Percentiles rank a stretch among this genome's conserved stretches.
Evolutionary conservation across 2,888 invertebrate species (phyloP).

Genomic region (Periphyllus acericola): DNA sequence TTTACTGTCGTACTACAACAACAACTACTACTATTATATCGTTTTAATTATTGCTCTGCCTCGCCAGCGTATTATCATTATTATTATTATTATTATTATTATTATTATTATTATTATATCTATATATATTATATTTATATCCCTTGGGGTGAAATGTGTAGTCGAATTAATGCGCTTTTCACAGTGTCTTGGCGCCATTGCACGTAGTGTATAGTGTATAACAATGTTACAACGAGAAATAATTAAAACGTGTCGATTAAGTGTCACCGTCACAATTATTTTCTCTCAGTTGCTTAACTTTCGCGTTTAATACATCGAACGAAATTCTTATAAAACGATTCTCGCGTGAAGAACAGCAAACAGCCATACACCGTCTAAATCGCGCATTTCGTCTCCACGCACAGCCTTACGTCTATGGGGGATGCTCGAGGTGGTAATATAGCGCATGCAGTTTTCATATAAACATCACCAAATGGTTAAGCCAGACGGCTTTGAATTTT

Average conservation of each 20-base stretch:
- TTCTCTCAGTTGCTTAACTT: not conserved
- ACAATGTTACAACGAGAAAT: slow-evolving; percentile 1
- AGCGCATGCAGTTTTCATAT: no score
- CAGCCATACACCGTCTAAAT: no score
- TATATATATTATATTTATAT: no score
- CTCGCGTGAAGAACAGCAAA: no score
- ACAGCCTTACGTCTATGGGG: no score
- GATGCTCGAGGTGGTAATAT: no score
- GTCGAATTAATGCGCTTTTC: not conserved
- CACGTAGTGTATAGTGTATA: no score
- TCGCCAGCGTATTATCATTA: not conserved
- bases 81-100: no score
- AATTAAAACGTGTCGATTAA: slow-evolving; percentile 8
- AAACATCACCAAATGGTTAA: no score
- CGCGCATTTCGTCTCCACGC: no score
- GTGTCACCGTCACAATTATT: not conserved
- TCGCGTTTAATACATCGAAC: not conserved
- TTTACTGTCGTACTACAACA: not conserved
- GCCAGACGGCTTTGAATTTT: no score
- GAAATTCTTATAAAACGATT: not conserved
- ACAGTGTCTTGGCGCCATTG: not conserved
- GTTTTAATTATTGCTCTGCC: not conserved
- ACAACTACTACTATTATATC: not conserved
- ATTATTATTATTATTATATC: no score
- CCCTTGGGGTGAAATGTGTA: not conserved